These are phyloP conservation scores for Sesamia inferens DNA, from an alignment of 2,888 invertebrate genomes.

Conservation along the genomic window DNA sequence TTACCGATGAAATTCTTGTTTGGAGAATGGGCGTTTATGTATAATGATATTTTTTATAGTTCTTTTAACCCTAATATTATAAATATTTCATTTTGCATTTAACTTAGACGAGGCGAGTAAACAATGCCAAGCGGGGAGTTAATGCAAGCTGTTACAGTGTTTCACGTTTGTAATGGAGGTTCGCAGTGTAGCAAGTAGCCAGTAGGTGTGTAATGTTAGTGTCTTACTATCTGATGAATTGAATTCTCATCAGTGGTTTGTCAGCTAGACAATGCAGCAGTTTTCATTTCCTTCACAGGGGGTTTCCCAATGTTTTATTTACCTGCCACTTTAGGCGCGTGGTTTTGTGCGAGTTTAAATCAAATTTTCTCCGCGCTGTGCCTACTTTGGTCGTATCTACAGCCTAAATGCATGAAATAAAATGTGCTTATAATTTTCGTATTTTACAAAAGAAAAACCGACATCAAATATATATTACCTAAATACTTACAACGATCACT, in stretches of 20 bases:
- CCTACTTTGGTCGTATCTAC: not conserved
- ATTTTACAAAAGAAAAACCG: not conserved
- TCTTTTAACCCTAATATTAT: constrained; percentile 69
- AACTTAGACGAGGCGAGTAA: constrained; percentile 46
- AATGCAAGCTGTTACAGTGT: constrained; percentile 21
- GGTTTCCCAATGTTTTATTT: not conserved
- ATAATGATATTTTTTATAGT: constrained; percentile 75
- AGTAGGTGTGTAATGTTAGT: constrained; percentile 4
- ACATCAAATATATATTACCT: not conserved
- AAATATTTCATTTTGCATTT: constrained; percentile 70
- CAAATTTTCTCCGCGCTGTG: not conserved
- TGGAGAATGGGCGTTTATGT: constrained; percentile 81
- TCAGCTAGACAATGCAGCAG: not conserved
- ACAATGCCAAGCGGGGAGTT: constrained; percentile 39
- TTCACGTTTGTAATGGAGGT: not conserved
- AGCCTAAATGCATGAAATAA: no score
- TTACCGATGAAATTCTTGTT: constrained; percentile 83
- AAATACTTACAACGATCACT: no score
- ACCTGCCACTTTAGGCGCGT: not conserved
- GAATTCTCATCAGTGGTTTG: not conserved
- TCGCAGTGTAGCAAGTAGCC: not conserved
- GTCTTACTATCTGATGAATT: constrained; percentile 11
- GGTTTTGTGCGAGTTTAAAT: not conserved
- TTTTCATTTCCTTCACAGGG: not conserved
- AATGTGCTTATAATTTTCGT: not conserved